Percentiles rank a stretch among this genome's conserved stretches.
These are phyloP conservation scores for Apis florea DNA, from an alignment of 1,140 invertebrate genomes.

Conservation along the genomic window DNA sequence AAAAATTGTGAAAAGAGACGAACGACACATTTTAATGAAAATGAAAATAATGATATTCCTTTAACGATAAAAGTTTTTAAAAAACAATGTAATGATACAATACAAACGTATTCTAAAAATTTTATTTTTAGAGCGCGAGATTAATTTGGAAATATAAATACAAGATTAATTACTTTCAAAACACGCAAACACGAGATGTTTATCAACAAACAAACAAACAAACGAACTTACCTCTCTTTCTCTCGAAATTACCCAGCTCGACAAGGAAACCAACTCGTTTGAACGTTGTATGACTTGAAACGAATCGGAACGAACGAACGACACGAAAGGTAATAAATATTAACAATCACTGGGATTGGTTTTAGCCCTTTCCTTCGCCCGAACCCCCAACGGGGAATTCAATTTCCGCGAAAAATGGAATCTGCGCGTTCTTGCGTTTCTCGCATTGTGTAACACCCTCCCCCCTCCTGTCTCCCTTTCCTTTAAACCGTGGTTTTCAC, in stretches of 20 bases:
- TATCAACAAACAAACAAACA: no score
- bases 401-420: constrained; percentile 28
- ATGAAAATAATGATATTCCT: no score
- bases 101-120: no score
- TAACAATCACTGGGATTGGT: not conserved
- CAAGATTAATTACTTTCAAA: no score
- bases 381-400: not conserved
- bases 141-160: no score
- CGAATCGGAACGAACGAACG: not conserved
- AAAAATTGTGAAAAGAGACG: no score
- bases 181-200: no score
- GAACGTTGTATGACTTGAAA: not conserved
- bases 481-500: constrained; percentile 22
- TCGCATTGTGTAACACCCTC: constrained; percentile 33
- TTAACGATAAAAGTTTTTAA: no score
- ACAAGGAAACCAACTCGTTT: not conserved
- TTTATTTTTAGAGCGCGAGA: no score
- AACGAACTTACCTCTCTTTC: no score
- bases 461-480: constrained; percentile 36
- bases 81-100: no score
- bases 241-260: not conserved
- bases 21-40: no score
- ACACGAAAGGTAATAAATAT: constrained; percentile 6
- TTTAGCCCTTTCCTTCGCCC: not conserved
- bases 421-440: constrained; percentile 1